Conservation (phyloP, 1,140 invertebrate genomes). For the Cyphomyrmex costatus region DNA sequence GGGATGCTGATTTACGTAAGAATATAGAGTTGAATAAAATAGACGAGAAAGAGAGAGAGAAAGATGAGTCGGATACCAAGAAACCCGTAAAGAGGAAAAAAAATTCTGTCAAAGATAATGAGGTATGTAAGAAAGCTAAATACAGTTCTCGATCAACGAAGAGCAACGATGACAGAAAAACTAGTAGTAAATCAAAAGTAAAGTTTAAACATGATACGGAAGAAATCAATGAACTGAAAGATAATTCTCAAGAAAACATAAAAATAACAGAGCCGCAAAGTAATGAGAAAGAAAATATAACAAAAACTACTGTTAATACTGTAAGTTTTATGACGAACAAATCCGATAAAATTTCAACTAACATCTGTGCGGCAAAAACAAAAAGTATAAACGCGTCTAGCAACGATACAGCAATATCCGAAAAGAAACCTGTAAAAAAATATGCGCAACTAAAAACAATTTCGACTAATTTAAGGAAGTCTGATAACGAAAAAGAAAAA, state of each 20-base stretch:
- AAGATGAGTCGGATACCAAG: conserved; percentile 32
- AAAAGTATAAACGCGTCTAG: neutral
- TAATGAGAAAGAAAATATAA: neutral
- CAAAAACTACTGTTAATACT: neutral
- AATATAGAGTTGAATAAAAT: conserved; percentile 33
- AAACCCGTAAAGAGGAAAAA: conserved; percentile 8
- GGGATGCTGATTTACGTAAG: conserved; percentile 84
- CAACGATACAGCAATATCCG: neutral
- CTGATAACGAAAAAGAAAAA: conserved; percentile 20
- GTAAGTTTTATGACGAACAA: neutral
- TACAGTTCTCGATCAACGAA: neutral
- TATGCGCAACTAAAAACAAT: conserved; percentile 82
- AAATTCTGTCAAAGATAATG: neutral
- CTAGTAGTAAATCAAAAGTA: neutral
- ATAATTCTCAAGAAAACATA: neutral
- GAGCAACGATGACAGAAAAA: neutral
- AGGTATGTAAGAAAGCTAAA: conserved; percentile 9
- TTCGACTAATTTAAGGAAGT: conserved; percentile 64
- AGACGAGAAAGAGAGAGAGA: conserved; percentile 49
- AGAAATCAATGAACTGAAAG: neutral
- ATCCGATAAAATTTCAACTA: neutral
- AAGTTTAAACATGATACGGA: neutral
- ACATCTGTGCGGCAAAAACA: neutral
- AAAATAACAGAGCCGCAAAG: conserved; percentile 5
- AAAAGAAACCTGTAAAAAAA: conserved; percentile 80